Evolutionary conservation across 1,140 invertebrate species (phyloP).

Genomic region (Pachyrhynchus sulphureomaculatus): DNA sequence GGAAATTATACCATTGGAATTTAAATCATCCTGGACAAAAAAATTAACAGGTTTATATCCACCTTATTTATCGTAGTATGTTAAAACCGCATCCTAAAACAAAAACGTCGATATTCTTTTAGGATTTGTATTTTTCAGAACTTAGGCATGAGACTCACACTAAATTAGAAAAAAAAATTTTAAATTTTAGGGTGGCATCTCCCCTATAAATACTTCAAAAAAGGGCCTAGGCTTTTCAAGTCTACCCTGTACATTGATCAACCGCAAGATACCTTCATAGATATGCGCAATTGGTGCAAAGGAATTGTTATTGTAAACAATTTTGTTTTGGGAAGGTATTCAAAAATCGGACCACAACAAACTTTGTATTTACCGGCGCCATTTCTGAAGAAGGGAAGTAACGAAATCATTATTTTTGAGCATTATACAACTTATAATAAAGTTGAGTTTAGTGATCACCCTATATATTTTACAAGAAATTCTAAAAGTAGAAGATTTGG

Average conservation of each 20-base stretch:
- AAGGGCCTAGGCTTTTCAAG: conserved; percentile 46
- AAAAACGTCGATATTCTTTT: too few relatives aligned
- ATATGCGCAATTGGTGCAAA: conserved; percentile 55
- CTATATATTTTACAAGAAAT: conserved; percentile 2
- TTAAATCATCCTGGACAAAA: conserved; percentile 53
- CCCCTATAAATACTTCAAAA: conserved; percentile 42
- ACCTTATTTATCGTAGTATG: too few relatives aligned
- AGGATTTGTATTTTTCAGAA: too few relatives aligned
- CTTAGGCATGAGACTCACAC: too few relatives aligned
- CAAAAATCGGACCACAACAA: conserved; percentile 57
- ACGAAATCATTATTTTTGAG: conserved; percentile 51
- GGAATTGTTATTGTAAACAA: conserved; percentile 66
- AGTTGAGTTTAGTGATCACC: conserved; percentile 21
- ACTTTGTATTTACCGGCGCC: conserved; percentile 62
- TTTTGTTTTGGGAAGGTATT: conserved; percentile 63
- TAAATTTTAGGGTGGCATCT: conserved; percentile 43
- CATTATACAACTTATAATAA: conserved; percentile 38
- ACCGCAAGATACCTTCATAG: conserved; percentile 44
- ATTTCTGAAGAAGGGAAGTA: conserved; percentile 54
- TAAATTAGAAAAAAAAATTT: too few relatives aligned
- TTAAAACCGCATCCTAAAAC: too few relatives aligned
- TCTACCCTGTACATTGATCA: conserved; percentile 32
- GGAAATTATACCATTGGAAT: conserved; percentile 57
- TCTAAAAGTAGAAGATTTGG: not conserved
- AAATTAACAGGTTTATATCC: conserved; percentile 26